Percentiles rank a stretch among this genome's conserved stretches.
These are phyloP conservation scores for Trachymyrmex cornetzi DNA, from an alignment of 1,140 invertebrate genomes.

Conservation along the genomic window DNA sequence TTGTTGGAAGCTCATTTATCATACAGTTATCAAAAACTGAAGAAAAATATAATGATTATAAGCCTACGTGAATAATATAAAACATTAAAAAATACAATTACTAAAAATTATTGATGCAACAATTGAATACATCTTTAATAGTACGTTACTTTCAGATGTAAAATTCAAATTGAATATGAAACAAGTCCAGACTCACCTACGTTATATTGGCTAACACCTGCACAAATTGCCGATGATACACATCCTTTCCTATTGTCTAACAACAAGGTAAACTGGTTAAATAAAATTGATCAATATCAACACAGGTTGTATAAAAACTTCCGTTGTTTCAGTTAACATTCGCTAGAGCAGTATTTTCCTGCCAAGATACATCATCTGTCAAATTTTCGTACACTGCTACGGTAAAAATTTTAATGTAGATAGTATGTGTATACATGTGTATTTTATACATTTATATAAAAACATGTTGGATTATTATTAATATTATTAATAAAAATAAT, in stretches of 20 bases:
- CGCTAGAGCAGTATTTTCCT: conserved; percentile 95
- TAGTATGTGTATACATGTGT: conserved; percentile 2
- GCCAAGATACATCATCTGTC: conserved; percentile 97
- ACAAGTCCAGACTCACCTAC: conserved; percentile 90
- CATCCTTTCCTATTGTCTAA: conserved; percentile 97
- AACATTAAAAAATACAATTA: conserved; percentile 16
- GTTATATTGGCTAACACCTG: conserved; percentile 95
- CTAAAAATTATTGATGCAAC: conserved; percentile 31
- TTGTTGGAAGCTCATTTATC: conserved; percentile 93
- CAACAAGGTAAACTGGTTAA: conserved; percentile 90
- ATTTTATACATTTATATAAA: too few relatives aligned
- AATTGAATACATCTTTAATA: conserved; percentile 31
- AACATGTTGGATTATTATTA: background rate
- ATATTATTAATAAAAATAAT: background rate
- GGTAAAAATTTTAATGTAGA: conserved; percentile 85
- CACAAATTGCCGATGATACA: conserved; percentile 95
- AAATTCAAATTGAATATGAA: conserved; percentile 91
- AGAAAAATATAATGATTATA: too few relatives aligned
- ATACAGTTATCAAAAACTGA: conserved; percentile 89
- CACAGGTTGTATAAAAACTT: conserved; percentile 29
- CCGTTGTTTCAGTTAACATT: conserved; percentile 92
- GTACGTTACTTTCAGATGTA: conserved; percentile 86
- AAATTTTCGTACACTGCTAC: conserved; percentile 95
- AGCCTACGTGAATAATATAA: conserved; percentile 61
- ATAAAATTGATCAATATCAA: conserved; percentile 39